phyloP scores from a whole-genome alignment of 2,888 invertebrate species.

The Plebejus argus region DNA sequence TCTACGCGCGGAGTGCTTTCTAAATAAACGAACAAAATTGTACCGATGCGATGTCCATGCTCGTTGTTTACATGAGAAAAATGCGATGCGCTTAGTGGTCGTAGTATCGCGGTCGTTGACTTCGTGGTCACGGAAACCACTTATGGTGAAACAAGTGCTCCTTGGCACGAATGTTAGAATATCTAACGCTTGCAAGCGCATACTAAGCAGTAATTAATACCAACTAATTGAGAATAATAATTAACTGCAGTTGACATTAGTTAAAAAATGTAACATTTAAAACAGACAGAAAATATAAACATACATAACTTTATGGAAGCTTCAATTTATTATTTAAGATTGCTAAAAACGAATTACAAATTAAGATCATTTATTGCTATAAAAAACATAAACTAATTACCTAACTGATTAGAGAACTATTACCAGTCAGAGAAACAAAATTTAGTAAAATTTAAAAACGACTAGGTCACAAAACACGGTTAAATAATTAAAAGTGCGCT shows the following conservation, averaged over 20 bases:
- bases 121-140: background rate
- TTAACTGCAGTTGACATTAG: background rate
- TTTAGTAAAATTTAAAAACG: too few species aligned
- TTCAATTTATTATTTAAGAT: too few species aligned
- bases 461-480: too few species aligned
- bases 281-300: too few species aligned
- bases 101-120: background rate
- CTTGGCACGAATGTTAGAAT: constrained; percentile 7
- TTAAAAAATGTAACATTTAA: background rate
- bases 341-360: too few species aligned
- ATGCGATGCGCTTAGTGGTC: background rate
- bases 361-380: too few species aligned
- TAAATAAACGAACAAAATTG: background rate
- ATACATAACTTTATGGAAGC: too few species aligned
- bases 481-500: too few species aligned
- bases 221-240: background rate
- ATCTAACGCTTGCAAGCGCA: background rate
- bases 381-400: too few species aligned
- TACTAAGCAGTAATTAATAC: background rate
- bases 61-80: background rate
- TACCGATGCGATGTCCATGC: background rate
- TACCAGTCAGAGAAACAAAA: too few species aligned
- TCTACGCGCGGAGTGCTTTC: too few species aligned
- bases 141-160: background rate
- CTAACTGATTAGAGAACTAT: too few species aligned